phyloP scores from a whole-genome alignment of 2,113 vertebrate genomes.

The Microcebus ravelobensis region DNA sequence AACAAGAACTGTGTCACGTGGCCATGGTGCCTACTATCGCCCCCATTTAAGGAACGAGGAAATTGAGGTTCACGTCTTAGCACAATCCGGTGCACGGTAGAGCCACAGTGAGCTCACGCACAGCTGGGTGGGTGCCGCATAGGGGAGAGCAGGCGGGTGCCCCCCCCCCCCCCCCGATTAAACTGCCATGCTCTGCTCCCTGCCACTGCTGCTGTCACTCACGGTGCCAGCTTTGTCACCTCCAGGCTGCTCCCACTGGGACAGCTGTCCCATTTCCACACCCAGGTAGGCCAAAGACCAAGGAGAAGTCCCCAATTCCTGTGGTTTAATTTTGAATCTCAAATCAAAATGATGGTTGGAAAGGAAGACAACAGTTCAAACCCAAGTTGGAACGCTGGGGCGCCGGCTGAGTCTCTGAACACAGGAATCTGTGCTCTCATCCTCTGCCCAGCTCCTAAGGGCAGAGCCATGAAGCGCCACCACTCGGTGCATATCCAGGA shows the following conservation, averaged over 20 bases:
- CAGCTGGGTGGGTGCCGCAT: not conserved
- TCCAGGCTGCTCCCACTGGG: not conserved
- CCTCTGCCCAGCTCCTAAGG: not conserved
- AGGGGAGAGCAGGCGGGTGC: not conserved
- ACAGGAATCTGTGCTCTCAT: not conserved
- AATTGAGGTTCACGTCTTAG: not conserved
- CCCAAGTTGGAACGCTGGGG: not conserved
- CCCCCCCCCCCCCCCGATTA: too few relatives aligned
- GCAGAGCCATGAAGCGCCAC: not conserved
- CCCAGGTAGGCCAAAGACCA: not conserved
- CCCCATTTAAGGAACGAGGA: not conserved
- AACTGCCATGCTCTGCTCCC: not conserved
- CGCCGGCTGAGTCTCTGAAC: not conserved
- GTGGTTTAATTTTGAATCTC: not conserved
- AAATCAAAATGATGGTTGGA: constrained; percentile 12
- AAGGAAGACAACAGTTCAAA: not conserved
- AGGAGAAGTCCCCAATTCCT: not conserved
- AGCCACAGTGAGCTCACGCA: not conserved
- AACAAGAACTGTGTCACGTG: not conserved
- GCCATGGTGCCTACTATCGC: not conserved
- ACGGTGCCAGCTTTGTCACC: not conserved
- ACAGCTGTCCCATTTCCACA: not conserved
- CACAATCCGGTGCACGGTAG: not conserved
- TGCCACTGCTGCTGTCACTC: not conserved
- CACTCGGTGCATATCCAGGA: not conserved